Evolutionary conservation across 2,113 vertebrate species (phyloP), one percentile per base, ranked within the genome.

Genomic region (Tauraco erythrolophus): DNA sequence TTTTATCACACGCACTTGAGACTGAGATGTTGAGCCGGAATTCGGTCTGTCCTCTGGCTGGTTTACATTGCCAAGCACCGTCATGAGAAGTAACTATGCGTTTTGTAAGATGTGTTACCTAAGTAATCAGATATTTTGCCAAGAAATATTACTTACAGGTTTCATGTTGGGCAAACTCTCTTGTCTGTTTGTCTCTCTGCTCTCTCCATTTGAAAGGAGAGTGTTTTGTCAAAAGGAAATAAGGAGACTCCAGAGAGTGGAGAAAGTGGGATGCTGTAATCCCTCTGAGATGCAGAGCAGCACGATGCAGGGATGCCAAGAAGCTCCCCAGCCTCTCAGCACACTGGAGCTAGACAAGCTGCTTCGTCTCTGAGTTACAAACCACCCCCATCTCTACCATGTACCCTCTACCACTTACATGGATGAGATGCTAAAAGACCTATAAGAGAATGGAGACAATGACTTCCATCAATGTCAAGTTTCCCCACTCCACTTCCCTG

Each of bases 271-370:
- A 35, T 77, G 50, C 78, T 72, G 46, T 46, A 56, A 31, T 60
- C 65, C 21, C 77, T 69, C 39, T 39, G 69, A 77, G 14, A 65
- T 53, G 19, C 51, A 54, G 46, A 85, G 60, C 81, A 74, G 77
- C 4, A 2, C 0, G 1, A 39, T 61, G n/a, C 60, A 57, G 46
- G 60, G n/a, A 48, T 39, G 39, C 61, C 51, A 25, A 58, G 56
- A 24, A 90, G 23, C 37, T 53, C 60, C 19, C 7, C 14, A 69
- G 37, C n/a, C 60, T 16, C 15, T 16, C 37, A 39, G 65, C 31
- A 31, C 6, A 1, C 28, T 65, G 70, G 43, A 69, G 25, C 56
- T 39, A 39, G 39, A 39, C 39, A 50, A 48, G 28, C 71, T 79
- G 46, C 75, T 74, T 33, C 4, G 0, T 27, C 71, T 68, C 68